phyloP scores from a whole-genome alignment of 2,888 invertebrate species.

The Chymomyza caudatula region DNA sequence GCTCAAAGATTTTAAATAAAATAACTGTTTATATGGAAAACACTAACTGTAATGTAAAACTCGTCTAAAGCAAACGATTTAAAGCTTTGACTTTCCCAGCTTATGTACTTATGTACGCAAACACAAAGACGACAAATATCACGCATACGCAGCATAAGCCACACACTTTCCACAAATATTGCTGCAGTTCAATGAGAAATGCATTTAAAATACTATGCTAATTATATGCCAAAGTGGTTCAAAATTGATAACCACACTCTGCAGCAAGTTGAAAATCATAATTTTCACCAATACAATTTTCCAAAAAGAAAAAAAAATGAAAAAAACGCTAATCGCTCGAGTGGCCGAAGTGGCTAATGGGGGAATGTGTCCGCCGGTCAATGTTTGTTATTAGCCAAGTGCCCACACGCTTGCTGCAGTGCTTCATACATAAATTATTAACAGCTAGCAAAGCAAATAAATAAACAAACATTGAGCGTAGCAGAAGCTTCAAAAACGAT shows the following conservation, averaged over 20 bases:
- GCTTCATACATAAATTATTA: slow-evolving; percentile 72
- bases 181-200: slow-evolving; percentile 31
- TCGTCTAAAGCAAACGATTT: too few species aligned
- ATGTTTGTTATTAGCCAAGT: slow-evolving; percentile 69
- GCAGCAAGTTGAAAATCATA: slow-evolving; percentile 27
- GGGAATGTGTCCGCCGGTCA: slow-evolving; percentile 4
- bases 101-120: not conserved
- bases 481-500: slow-evolving; percentile 31
- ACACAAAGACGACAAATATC: slow-evolving; percentile 43
- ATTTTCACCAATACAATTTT: slow-evolving; percentile 4
- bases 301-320: too few species aligned
- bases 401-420: slow-evolving; percentile 61
- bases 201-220: slow-evolving; percentile 69
- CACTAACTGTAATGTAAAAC: too few species aligned
- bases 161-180: slow-evolving; percentile 16
- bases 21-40: too few species aligned
- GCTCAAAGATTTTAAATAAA: too few species aligned
- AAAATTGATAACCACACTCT: slow-evolving; percentile 11
- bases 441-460: slow-evolving; percentile 70
- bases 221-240: slow-evolving; percentile 49
- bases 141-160: slow-evolving; percentile 50
- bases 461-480: slow-evolving; percentile 57
- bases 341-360: not conserved
- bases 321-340: not conserved
- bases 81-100: not conserved